These are phyloP conservation scores for Platycheirus rosarum DNA, from an alignment of 2,888 invertebrate genomes.

Conservation along the genomic window DNA sequence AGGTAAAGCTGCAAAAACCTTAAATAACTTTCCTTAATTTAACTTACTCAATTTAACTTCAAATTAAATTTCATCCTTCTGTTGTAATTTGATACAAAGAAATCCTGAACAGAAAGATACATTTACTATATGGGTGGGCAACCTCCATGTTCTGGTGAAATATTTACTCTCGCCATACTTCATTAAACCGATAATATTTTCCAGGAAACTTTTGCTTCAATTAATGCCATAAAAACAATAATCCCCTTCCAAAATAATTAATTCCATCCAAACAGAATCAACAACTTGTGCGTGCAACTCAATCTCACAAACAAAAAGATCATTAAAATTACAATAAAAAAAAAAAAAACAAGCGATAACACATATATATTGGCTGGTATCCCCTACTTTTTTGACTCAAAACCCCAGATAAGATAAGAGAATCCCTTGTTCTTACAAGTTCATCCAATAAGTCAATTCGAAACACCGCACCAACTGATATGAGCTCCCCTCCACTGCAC, in stretches of 20 bases:
- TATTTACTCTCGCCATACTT: no score
- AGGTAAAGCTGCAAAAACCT: no score
- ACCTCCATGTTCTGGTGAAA: no score
- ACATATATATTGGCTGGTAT: not conserved
- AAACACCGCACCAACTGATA: conserved; percentile 61
- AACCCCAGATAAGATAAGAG: conserved; percentile 51
- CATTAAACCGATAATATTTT: not conserved
- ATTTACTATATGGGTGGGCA: no score
- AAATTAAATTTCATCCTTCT: no score
- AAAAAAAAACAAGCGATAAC: conserved; percentile 11
- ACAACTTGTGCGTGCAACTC: not conserved
- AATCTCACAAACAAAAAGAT: conserved; percentile 15
- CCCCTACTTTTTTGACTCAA: not conserved
- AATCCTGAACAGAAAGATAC: no score
- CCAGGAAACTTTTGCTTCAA: not conserved
- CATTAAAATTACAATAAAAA: conserved; percentile 19
- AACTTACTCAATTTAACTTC: no score
- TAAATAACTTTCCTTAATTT: no score
- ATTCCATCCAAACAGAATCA: no score
- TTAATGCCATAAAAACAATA: no score
- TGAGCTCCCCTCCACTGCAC: not conserved
- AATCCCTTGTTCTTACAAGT: conserved; percentile 52
- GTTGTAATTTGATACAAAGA: no score
- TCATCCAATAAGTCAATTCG: conserved; percentile 66
- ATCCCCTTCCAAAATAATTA: no score